Base-by-base conservation (phyloP, 2,113 vertebrate species). In the Eidolon helvum region DNA sequence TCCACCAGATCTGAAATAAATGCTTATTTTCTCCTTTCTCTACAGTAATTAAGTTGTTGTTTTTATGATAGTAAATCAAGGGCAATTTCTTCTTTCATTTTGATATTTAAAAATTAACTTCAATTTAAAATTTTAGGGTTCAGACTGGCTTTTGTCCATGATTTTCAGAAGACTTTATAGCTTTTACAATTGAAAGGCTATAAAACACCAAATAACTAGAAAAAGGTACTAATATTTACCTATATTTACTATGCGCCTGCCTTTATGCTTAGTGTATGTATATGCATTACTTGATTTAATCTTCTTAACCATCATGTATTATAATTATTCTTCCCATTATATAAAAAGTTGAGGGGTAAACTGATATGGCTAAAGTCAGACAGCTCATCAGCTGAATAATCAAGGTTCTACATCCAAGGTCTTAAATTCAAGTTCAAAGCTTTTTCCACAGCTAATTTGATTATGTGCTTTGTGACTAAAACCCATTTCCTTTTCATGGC, bases 51-150 rank as follows among this genome's bases (percentile, higher is more conserved):
- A 38, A 96, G 65, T 87, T 28, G 35, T 45, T 92, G 7, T 22
- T 53, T 63, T 79, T 66, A 6, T 66, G 71, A 61, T 35, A 82
- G 40, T 95, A 79, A 69, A 68, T 38, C 33, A 66, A 71, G 40
- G 30, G 26, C 14, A 61, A 40, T 85, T 84, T 94, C 8, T 63
- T 5, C 7, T 84, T 10, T 61, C 53, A 61, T 61, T 94, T 61
- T 92, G 10, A 53, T 75, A 86, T 88, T 96, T 96, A 72, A 33
- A 94, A 89, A 48, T 43, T 26, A 87, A 74, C 57, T n/a, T 95
- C 15, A n/a, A 30, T 65, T 90, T 79, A 90, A 94, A 80, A 84
- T 48, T 59, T 68, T 69, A 28, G 15, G 6, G n/a, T 83, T 14
- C 4, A 79, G 10, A 83, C 48, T 74, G 18, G 48, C 12, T 66